Conservation (phyloP, 2,797 vertebrate genomes). For the Myotis vivesi region DNA sequence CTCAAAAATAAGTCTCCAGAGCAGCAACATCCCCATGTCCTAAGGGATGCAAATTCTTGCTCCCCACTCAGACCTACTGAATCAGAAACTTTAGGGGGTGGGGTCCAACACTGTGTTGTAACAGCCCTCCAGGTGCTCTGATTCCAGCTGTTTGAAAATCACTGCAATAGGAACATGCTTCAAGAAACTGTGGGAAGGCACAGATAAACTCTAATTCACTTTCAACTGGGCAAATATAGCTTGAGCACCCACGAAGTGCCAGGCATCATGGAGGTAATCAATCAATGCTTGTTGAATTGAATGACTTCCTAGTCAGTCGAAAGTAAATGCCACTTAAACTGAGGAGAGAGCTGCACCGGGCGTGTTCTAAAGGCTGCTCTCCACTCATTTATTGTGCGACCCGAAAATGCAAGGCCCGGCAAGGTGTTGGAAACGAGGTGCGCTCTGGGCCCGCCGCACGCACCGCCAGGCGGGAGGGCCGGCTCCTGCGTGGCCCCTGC, state of each 20-base stretch:
- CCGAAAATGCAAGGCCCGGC: neutral
- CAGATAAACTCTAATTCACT: neutral
- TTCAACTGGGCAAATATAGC: neutral
- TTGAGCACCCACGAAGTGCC: neutral
- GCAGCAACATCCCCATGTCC: neutral
- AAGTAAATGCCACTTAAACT: slow-evolving; percentile 32
- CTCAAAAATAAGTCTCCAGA: neutral
- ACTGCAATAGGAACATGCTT: neutral
- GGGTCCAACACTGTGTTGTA: neutral
- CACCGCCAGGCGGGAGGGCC: neutral
- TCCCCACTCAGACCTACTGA: neutral
- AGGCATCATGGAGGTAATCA: neutral
- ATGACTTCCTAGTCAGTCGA: neutral
- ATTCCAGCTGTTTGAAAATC: neutral
- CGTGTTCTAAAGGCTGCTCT: neutral
- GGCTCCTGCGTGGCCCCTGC: neutral
- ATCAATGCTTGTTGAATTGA: neutral
- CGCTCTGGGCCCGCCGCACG: neutral
- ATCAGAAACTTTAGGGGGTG: neutral
- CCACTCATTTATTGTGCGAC: neutral
- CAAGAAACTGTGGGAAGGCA: neutral
- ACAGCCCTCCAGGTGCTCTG: neutral
- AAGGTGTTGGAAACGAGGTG: neutral
- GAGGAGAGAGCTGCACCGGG: neutral
- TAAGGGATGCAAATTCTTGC: neutral